These are phyloP conservation scores for Cynodonichthys magdalenae DNA, from an alignment of 2,797 vertebrate species.

Conservation along the genomic window DNA sequence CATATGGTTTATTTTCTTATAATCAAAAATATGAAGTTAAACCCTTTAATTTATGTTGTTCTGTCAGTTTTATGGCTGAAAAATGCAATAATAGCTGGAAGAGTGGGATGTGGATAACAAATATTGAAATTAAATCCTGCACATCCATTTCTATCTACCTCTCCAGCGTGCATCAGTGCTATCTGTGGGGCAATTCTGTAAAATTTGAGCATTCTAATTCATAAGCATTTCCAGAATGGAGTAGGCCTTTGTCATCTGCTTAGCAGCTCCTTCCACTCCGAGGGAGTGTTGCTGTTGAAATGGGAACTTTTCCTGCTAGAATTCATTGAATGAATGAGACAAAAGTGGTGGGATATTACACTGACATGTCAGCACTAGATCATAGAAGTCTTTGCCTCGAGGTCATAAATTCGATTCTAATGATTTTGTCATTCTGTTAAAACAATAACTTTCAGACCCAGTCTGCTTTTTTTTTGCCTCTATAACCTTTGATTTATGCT, in stretches of 20 bases:
- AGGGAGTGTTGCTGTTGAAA: constrained; percentile 52
- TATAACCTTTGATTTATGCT: constrained; percentile 91
- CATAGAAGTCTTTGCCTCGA: constrained; percentile 72
- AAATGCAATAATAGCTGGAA: neutral
- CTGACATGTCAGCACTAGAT: constrained; percentile 67
- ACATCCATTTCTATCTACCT: constrained; percentile 27
- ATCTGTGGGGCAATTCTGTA: constrained; percentile 23
- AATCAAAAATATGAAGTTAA: neutral
- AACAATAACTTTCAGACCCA: constrained; percentile 82
- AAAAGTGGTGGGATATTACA: constrained; percentile 69
- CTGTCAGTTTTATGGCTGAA: neutral
- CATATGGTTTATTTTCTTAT: no score
- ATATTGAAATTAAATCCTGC: constrained; percentile 17
- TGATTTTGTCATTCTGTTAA: constrained; percentile 89
- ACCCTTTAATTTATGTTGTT: neutral
- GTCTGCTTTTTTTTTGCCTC: constrained; percentile 63
- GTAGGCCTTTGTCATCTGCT: constrained; percentile 25
- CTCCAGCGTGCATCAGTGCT: constrained; percentile 24
- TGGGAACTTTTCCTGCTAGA: constrained; percentile 63
- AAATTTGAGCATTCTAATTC: constrained; percentile 36
- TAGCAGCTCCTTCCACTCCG: constrained; percentile 47
- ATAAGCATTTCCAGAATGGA: constrained; percentile 29
- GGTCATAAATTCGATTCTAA: constrained; percentile 88
- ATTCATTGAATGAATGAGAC: constrained; percentile 62
- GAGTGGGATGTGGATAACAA: constrained; percentile 14